Evolutionary conservation across 2,888 invertebrate species (phyloP).

Genomic region (Hirtodrosophila duncani): DNA sequence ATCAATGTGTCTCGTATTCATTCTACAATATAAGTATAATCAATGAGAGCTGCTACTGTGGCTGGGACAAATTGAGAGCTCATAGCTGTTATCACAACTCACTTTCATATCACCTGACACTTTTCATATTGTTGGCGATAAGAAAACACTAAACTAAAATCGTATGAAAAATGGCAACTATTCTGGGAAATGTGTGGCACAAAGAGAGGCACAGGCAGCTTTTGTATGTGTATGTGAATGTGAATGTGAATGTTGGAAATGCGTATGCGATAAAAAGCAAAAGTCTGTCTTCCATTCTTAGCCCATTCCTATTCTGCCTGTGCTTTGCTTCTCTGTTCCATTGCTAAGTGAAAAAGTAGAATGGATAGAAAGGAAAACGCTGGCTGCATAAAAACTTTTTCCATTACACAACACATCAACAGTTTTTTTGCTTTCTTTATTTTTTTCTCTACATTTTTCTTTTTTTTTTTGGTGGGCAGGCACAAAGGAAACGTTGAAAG

Average conservation of each 20-base stretch:
- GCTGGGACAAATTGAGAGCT: conserved; percentile 39
- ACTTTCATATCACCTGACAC: background rate
- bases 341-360: conserved; percentile 62
- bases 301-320: conserved; percentile 4
- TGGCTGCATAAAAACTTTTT: conserved; percentile 68
- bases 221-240: conserved; percentile 36
- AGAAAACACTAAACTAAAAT: conserved; percentile 8
- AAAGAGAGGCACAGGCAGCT: too few relatives aligned
- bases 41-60: too few relatives aligned
- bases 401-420: conserved; percentile 69
- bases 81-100: conserved; percentile 7
- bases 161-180: conserved; percentile 36
- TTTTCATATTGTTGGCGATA: too few relatives aligned
- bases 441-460: conserved; percentile 24
- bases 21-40: too few relatives aligned
- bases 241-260: too few relatives aligned
- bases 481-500: conserved; percentile 65
- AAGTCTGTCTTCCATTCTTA: conserved; percentile 28
- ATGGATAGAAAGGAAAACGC: conserved; percentile 63
- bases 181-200: too few relatives aligned
- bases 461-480: conserved; percentile 44
- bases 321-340: conserved; percentile 5
- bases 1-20: too few relatives aligned
- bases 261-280: conserved; percentile 49
- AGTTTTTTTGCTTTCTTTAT: conserved; percentile 47